A percentile compares a stretch with the other conserved stretches of the same genome.
Evolutionary conservation across 2,797 vertebrate species (phyloP).

Genomic region (Oceanodroma leucorhoa): DNA sequence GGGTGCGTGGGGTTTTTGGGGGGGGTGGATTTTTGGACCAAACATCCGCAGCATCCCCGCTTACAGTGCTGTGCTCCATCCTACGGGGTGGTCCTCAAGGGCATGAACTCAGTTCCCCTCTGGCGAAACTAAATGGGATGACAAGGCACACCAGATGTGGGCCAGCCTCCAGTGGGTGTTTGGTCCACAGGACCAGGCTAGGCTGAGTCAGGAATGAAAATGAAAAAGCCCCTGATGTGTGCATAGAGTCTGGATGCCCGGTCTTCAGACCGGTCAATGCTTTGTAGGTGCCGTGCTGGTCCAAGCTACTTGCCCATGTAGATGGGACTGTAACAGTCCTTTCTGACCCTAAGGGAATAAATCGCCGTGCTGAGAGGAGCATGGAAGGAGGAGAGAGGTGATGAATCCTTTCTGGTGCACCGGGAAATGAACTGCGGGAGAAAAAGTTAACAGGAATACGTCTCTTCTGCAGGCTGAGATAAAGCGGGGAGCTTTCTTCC

Average conservation of each 20-base stretch:
- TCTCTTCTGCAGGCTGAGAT: not conserved
- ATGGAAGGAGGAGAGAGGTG: not conserved
- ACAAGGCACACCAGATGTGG: fast-evolving
- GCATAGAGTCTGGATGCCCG: fast-evolving
- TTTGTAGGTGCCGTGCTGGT: not conserved
- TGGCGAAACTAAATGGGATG: fast-evolving
- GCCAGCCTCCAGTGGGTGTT: not conserved
- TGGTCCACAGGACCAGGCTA: fast-evolving
- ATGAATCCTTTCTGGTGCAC: not conserved
- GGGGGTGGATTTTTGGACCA: not conserved
- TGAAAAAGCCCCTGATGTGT: no score
- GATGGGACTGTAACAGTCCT: fast-evolving
- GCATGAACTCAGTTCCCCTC: not conserved
- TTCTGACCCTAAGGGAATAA: not conserved
- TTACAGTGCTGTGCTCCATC: not conserved
- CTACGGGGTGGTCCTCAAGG: fast-evolving
- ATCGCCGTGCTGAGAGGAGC: fast-evolving
- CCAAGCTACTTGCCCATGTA: not conserved
- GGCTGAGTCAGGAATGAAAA: no score
- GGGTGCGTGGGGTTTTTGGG: not conserved
- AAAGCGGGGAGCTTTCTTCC: not conserved
- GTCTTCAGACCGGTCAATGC: not conserved
- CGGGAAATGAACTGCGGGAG: not conserved
- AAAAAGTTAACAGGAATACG: no score
- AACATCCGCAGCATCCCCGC: not conserved